phyloP scores from a whole-genome alignment of 92 coral and sea anemone genomes.

The Paragorgia papillata region DNA sequence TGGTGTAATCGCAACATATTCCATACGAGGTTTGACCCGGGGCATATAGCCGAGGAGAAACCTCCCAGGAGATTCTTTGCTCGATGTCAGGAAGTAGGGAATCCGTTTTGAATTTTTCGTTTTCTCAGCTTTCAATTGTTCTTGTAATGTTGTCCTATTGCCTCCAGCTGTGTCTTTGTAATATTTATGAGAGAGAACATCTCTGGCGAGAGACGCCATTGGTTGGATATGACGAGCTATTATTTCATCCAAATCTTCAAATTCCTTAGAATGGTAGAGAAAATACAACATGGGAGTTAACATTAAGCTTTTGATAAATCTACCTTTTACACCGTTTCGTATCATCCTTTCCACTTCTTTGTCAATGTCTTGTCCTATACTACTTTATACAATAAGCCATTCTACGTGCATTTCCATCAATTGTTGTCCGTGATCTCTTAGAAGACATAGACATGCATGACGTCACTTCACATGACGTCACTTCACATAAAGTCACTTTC shows the following conservation, averaged over 20 bases:
- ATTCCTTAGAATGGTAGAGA: conserved; percentile 68
- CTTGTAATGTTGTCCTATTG: conserved; percentile 72
- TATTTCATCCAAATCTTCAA: conserved; percentile 97
- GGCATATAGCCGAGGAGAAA: conserved; percentile 93
- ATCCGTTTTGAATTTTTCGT: conserved; percentile 85
- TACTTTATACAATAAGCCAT: no score
- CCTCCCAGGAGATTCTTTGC: conserved; percentile 93
- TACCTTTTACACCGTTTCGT: no score
- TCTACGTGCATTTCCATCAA: no score
- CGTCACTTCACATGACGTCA: no score
- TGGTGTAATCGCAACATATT: conserved; percentile 80
- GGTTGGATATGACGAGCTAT: conserved; percentile 98
- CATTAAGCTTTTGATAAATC: no score
- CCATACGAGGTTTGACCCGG: conserved; percentile 83
- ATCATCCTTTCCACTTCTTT: no score
- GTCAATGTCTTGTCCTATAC: no score
- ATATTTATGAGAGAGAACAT: conserved; percentile 79
- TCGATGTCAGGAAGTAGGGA: conserved; percentile 78
- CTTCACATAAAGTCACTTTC: no score
- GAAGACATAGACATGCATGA: no score
- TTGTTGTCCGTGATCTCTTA: no score
- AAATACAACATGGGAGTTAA: no score
- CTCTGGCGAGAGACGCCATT: conserved; percentile 93
- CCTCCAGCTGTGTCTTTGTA: conserved; percentile 85
- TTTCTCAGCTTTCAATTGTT: conserved; percentile 70